Conservation (phyloP, 2,113 vertebrate genomes). For the Gallinago media region DNA sequence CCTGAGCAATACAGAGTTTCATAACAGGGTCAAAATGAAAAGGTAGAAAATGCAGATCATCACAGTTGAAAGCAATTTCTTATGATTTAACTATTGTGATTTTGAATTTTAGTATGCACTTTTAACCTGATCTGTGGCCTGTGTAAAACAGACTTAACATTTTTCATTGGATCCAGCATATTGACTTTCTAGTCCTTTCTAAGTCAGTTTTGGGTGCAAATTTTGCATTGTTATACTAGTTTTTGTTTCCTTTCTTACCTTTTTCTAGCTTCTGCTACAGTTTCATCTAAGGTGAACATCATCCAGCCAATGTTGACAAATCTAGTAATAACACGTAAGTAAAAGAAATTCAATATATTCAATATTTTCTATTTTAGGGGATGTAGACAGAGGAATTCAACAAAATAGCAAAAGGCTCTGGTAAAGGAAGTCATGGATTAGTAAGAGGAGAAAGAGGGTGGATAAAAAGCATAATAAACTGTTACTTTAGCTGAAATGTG, state of each 20-base stretch:
- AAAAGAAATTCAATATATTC: not conserved
- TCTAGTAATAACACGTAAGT: constrained; percentile 61
- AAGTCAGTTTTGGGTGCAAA: not conserved
- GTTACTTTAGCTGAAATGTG: not conserved
- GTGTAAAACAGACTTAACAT: not conserved
- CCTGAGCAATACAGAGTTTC: not conserved
- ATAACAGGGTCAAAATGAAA: not conserved
- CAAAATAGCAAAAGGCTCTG: not conserved
- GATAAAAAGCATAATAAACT: not conserved
- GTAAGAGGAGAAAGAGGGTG: not conserved
- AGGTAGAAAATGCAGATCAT: not conserved
- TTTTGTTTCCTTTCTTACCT: not conserved
- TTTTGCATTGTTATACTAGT: not conserved
- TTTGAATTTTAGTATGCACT: not conserved
- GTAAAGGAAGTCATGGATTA: not conserved
- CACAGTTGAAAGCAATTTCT: not conserved
- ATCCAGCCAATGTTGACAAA: constrained; percentile 24
- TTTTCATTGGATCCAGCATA: not conserved
- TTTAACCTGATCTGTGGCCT: not conserved
- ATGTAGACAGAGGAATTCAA: not conserved
- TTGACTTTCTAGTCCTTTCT: not conserved
- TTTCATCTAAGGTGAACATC: constrained; percentile 24
- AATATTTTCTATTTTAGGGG: not conserved
- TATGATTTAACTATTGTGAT: not conserved
- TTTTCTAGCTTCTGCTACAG: not conserved